Percentiles rank a stretch among this genome's conserved stretches.
phyloP scores from a whole-genome alignment of 2,888 invertebrate species.

The Drosophila macrospina region DNA sequence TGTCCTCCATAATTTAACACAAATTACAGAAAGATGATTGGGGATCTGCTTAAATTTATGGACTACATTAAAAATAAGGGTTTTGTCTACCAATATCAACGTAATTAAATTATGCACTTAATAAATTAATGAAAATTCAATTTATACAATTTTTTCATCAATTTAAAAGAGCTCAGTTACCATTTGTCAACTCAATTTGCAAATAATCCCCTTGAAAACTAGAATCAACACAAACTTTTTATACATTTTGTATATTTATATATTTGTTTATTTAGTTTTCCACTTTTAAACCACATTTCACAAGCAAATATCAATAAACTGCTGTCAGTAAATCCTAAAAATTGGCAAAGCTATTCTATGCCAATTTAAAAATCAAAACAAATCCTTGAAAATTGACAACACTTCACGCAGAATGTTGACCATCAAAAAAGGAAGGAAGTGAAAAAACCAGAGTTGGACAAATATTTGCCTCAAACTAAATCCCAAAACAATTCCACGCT shows the following conservation, averaged over 20 bases:
- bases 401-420: slow-evolving; percentile 3
- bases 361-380: slow-evolving; percentile 28
- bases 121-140: neutral
- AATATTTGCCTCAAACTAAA: slow-evolving; percentile 42
- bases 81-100: neutral
- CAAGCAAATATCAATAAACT: slow-evolving; percentile 14
- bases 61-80: neutral
- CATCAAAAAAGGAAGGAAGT: slow-evolving; percentile 1
- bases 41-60: slow-evolving; percentile 17
- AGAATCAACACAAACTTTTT: neutral
- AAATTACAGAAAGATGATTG: slow-evolving; percentile 21
- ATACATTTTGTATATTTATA: neutral
- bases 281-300: neutral
- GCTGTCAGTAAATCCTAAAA: slow-evolving; percentile 12
- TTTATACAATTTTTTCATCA: neutral
- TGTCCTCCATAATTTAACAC: slow-evolving; percentile 16
- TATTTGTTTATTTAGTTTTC: neutral
- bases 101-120: neutral
- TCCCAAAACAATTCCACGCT: slow-evolving; percentile 28
- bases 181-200: neutral
- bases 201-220: neutral
- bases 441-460: slow-evolving; percentile 13
- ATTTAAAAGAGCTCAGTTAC: neutral
- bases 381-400: slow-evolving; percentile 19
- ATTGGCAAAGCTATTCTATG: neutral